Evolutionary conservation across 2,797 vertebrate genomes (phyloP).

Genomic region (Halcyon leucocephala): DNA sequence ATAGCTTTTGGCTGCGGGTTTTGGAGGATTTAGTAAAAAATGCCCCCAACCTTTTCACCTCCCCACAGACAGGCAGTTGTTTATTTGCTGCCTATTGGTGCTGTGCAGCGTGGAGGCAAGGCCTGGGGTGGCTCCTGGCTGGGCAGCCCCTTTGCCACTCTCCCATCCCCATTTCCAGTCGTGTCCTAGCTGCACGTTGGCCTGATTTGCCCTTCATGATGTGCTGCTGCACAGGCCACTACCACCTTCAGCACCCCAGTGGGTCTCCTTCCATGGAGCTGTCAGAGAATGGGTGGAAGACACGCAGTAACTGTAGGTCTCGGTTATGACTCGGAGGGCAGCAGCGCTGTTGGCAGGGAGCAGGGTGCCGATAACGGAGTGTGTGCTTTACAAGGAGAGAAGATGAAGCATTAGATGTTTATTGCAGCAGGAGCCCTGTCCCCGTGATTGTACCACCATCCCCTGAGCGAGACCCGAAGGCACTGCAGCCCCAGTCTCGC

Average conservation of each 20-base stretch:
- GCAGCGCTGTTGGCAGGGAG: not conserved
- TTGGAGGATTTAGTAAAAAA: not conserved
- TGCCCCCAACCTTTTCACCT: not conserved
- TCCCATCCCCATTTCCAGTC: not conserved
- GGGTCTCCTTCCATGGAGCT: not conserved
- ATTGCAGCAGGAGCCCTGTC: not conserved
- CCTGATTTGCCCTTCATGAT: not conserved
- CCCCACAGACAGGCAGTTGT: accelerated
- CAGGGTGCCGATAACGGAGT: not conserved
- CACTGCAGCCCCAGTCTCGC: not conserved
- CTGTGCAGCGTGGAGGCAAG: not conserved
- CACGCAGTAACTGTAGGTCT: accelerated
- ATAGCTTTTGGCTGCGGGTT: not conserved
- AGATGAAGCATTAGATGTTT: not conserved
- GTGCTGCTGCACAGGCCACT: not conserved
- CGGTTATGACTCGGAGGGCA: not conserved
- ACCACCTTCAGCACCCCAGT: not conserved
- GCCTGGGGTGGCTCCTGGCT: not conserved
- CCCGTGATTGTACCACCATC: not conserved
- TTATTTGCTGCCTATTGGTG: not conserved
- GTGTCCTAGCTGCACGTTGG: not conserved
- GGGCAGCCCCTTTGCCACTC: not conserved
- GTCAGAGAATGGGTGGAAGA: not conserved
- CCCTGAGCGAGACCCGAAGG: not conserved
- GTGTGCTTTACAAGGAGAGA: not conserved